phyloP scores from a whole-genome alignment of 2,888 invertebrate species.

The Parascotia fuliginaria region DNA sequence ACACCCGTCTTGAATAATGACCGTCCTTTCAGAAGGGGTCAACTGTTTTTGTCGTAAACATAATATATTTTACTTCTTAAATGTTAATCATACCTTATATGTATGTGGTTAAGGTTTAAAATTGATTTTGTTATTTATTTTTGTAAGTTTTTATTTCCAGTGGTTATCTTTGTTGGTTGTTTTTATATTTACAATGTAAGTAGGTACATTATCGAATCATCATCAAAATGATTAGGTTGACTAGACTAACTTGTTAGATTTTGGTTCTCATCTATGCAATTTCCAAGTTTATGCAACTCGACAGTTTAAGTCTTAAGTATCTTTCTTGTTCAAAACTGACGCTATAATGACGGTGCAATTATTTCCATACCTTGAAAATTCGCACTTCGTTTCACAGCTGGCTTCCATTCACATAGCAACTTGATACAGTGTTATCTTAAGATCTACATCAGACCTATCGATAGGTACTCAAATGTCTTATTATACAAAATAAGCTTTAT shows the following conservation, averaged over 20 bases:
- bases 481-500: constrained; percentile 57
- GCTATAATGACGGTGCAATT: constrained; percentile 13
- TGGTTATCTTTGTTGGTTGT: background rate
- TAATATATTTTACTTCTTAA: background rate
- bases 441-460: constrained; percentile 58
- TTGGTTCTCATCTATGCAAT: no score
- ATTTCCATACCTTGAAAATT: constrained; percentile 22
- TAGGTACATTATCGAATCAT: no score
- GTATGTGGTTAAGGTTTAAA: constrained; percentile 2
- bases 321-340: background rate
- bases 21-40: constrained; percentile 63
- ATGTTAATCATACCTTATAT: constrained; percentile 9
- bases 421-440: constrained; percentile 73
- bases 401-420: constrained; percentile 49
- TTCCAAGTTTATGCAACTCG: no score
- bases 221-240: no score
- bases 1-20: constrained; percentile 67
- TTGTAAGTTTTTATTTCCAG: background rate
- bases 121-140: background rate
- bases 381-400: constrained; percentile 38
- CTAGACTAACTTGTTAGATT: no score
- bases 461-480: constrained; percentile 64
- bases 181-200: no score
- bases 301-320: no score
- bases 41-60: constrained; percentile 63